These are phyloP conservation scores for Engraulis encrasicolus DNA, from an alignment of 2,113 vertebrate species.

Conservation along the genomic window DNA sequence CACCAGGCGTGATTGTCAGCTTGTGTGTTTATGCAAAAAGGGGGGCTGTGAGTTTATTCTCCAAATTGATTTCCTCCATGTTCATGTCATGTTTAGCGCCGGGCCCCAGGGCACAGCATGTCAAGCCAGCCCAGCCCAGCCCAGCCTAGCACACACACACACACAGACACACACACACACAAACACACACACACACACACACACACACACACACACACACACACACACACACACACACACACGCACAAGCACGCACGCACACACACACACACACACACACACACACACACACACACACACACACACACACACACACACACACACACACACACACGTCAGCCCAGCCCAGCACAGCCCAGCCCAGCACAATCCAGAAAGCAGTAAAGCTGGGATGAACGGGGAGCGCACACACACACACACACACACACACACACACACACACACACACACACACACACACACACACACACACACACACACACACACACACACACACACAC, in stretches of 20 bases:
- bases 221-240: too few species aligned
- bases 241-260: too few species aligned
- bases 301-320: too few species aligned
- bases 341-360: too few species aligned
- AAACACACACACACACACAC: background rate
- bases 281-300: too few species aligned
- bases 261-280: too few species aligned
- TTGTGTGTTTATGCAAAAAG: slow-evolving; percentile 24
- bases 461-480: slow-evolving; percentile 10
- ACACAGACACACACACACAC: slow-evolving; percentile 6
- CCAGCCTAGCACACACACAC: background rate
- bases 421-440: too few species aligned
- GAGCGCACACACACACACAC: background rate
- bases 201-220: background rate
- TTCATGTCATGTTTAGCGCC: background rate
- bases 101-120: background rate
- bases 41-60: slow-evolving; percentile 33
- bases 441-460: background rate
- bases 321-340: too few species aligned
- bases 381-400: background rate
- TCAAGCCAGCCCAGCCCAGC: too few species aligned
- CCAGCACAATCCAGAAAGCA: too few species aligned
- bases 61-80: slow-evolving; percentile 36
- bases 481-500: slow-evolving; percentile 3
- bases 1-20: background rate